Conservation (phyloP, 1,140 invertebrate species). For the Marisa cornuarietis region DNA sequence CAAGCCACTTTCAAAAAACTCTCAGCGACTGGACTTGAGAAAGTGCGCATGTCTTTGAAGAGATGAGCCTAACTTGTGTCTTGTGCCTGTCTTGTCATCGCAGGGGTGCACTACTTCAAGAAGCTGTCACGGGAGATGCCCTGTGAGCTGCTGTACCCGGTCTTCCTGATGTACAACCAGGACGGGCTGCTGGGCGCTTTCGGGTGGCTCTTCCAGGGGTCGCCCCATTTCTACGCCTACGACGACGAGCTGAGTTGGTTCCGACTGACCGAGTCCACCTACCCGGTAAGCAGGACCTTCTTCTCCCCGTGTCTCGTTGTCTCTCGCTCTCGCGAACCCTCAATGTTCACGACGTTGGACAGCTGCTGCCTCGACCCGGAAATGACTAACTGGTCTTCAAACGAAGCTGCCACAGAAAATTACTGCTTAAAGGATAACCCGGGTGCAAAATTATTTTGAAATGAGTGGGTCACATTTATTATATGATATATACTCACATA, state of each 20-base stretch:
- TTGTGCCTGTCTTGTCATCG: neutral
- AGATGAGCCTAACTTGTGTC: neutral
- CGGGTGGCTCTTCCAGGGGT: constrained; percentile 60
- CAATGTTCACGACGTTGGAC: neutral
- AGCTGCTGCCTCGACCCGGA: neutral
- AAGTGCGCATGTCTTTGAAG: neutral
- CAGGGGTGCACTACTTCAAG: constrained; percentile 58
- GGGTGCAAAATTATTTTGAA: too few relatives aligned
- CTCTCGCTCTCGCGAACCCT: neutral
- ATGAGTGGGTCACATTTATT: too few relatives aligned
- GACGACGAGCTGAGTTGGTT: constrained; percentile 41
- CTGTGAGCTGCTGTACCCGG: constrained; percentile 57
- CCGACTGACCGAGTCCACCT: constrained; percentile 35
- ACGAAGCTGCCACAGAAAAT: too few relatives aligned
- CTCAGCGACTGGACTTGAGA: neutral
- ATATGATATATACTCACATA: too few relatives aligned
- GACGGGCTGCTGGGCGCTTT: constrained; percentile 57
- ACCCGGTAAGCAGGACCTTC: constrained; percentile 37
- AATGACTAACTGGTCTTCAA: too few relatives aligned
- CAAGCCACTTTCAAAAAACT: neutral
- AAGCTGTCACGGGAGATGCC: constrained; percentile 44
- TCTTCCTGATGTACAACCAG: constrained; percentile 57
- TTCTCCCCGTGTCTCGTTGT: neutral
- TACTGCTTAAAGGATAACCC: too few relatives aligned
- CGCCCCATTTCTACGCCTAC: constrained; percentile 27